phyloP scores from a whole-genome alignment of 2,113 vertebrate species.

The Stegastes partitus region DNA sequence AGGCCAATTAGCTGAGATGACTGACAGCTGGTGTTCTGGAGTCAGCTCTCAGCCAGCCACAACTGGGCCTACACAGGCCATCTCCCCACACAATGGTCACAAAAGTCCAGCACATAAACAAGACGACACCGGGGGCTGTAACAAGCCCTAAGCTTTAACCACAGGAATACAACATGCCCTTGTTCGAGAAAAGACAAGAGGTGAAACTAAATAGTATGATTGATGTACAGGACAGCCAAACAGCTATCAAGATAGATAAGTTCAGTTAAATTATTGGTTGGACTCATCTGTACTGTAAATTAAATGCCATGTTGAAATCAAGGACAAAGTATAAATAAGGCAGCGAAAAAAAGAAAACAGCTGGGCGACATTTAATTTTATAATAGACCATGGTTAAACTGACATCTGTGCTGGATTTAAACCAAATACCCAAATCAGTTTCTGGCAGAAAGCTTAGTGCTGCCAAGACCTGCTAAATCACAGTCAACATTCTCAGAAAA shows the following conservation, averaged over 20 bases:
- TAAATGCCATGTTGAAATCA: slow-evolving; percentile 7
- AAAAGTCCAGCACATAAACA: too few species aligned
- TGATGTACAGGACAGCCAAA: not conserved
- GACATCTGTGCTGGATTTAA: slow-evolving; percentile 58
- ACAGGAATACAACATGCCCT: not conserved
- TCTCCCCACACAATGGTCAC: too few species aligned
- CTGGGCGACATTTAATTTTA: slow-evolving; percentile 27
- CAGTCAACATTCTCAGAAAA: not conserved
- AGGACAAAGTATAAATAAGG: slow-evolving; percentile 26
- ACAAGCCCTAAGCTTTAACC: not conserved
- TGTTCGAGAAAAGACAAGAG: not conserved
- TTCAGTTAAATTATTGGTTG: slow-evolving; percentile 3
- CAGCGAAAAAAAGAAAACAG: slow-evolving; percentile 10
- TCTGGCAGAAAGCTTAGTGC: slow-evolving; percentile 14
- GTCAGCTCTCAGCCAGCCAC: too few species aligned
- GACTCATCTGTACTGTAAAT: slow-evolving; percentile 18
- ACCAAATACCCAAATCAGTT: slow-evolving; percentile 55
- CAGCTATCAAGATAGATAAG: slow-evolving; percentile 1
- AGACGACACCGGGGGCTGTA: too few species aligned
- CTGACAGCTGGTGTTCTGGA: too few species aligned
- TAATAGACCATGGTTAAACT: slow-evolving; percentile 34
- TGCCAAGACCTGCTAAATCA: slow-evolving; percentile 1
- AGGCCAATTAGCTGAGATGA: too few species aligned
- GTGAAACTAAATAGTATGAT: slow-evolving; percentile 7
- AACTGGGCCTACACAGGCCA: too few species aligned